Evolutionary conservation across 2,113 vertebrate genomes (phyloP).

Genomic region (Ariopsis seemanni): DNA sequence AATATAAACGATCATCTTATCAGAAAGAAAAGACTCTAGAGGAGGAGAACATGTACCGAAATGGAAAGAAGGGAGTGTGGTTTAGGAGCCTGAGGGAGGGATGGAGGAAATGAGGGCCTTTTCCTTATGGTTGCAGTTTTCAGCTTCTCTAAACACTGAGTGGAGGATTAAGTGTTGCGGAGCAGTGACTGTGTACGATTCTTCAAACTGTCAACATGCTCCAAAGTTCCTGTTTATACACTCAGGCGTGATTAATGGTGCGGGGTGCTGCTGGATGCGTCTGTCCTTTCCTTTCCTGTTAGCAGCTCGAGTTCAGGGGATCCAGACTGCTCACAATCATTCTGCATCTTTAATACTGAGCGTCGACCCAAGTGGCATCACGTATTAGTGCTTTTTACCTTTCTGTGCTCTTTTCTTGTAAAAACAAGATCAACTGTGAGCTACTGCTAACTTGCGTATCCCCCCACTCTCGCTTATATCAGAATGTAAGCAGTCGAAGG

Average conservation of each 20-base stretch:
- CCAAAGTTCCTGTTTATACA: slow-evolving; percentile 72
- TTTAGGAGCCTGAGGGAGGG: not conserved
- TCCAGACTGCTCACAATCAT: slow-evolving; percentile 10
- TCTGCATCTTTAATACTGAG: not conserved
- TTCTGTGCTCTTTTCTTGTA: not conserved
- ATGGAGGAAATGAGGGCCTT: not conserved
- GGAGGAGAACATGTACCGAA: not conserved
- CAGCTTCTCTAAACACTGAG: slow-evolving; percentile 60
- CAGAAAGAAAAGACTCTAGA: not conserved
- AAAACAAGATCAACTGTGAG: too few relatives aligned
- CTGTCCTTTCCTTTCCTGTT: not conserved
- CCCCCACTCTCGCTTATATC: too few relatives aligned
- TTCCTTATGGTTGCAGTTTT: slow-evolving; percentile 45
- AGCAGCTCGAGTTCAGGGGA: not conserved
- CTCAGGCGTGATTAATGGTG: slow-evolving; percentile 59
- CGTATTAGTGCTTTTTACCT: not conserved
- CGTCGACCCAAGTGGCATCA: not conserved
- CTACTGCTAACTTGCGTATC: too few relatives aligned
- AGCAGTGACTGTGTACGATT: slow-evolving; percentile 59
- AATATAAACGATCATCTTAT: not conserved
- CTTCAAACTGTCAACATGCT: slow-evolving; percentile 63
- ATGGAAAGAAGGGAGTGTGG: not conserved
- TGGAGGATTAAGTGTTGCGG: slow-evolving; percentile 58
- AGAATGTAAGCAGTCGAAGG: too few relatives aligned
- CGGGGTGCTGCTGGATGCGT: slow-evolving; percentile 37